Conservation (phyloP, 2,797 vertebrate genomes). For the Labroides dimidiatus region DNA sequence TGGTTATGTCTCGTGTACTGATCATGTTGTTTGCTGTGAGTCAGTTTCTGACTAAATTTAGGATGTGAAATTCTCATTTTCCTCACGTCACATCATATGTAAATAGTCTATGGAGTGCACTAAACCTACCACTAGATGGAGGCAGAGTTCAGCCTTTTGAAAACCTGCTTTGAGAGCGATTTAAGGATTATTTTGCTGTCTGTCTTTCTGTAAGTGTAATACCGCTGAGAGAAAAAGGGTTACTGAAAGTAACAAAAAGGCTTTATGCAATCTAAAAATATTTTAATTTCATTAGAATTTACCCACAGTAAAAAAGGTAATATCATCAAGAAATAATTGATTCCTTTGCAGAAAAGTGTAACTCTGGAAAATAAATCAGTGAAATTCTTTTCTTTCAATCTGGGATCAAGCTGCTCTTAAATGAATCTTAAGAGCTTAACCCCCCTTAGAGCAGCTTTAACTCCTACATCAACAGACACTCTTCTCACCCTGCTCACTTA, state of each 20-base stretch:
- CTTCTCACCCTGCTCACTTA: constrained; percentile 40
- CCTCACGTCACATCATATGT: too few species aligned
- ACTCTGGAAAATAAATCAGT: not conserved
- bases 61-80: too few species aligned
- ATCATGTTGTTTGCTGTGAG: not conserved
- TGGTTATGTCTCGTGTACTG: too few species aligned
- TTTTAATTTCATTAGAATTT: not conserved
- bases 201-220: too few species aligned
- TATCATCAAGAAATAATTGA: too few species aligned
- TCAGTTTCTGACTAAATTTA: too few species aligned
- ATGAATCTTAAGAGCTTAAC: constrained; percentile 33
- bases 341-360: not conserved
- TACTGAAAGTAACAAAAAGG: too few species aligned
- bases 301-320: too few species aligned
- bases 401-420: constrained; percentile 8
- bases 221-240: too few species aligned
- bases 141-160: constrained; percentile 39
- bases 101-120: constrained; percentile 20
- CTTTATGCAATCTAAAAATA: not conserved
- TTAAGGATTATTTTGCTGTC: not conserved
- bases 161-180: not conserved
- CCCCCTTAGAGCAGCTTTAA: constrained; percentile 29
- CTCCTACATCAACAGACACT: constrained; percentile 44
- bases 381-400: constrained; percentile 13
- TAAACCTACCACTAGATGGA: constrained; percentile 61